phyloP scores from a whole-genome alignment of 2,888 invertebrate genomes.

The Griposia aprilina region DNA sequence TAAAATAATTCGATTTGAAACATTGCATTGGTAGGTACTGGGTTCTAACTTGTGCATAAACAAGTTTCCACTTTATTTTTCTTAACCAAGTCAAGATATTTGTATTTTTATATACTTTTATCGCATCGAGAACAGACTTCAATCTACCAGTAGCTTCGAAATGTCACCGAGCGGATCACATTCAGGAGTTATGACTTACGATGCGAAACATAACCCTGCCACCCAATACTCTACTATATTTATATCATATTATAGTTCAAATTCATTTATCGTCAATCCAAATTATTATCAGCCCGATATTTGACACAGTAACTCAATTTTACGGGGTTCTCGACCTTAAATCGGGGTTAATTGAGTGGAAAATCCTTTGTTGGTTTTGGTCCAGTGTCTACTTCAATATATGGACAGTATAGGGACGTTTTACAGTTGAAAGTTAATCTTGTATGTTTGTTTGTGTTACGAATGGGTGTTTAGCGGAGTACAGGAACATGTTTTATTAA shows the following conservation, averaged over 20 bases:
- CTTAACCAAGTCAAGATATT: slow-evolving; percentile 43
- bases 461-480: slow-evolving; percentile 64
- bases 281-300: slow-evolving; percentile 59
- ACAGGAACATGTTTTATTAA: slow-evolving; percentile 60
- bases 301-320: slow-evolving; percentile 67
- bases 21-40: too few species aligned
- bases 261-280: slow-evolving; percentile 31
- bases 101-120: slow-evolving; percentile 63
- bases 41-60: slow-evolving; percentile 20
- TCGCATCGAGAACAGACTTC: slow-evolving; percentile 62
- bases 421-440: slow-evolving; percentile 67
- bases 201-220: slow-evolving; percentile 32
- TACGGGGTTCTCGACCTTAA: slow-evolving; percentile 68
- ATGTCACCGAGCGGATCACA: slow-evolving; percentile 73
- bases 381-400: slow-evolving; percentile 46
- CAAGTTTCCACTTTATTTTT: slow-evolving; percentile 48
- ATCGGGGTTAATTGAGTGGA: slow-evolving; percentile 68
- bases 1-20: not conserved
- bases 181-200: slow-evolving; percentile 72
- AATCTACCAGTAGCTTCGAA: slow-evolving; percentile 67
- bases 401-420: slow-evolving; percentile 49
- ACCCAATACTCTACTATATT: slow-evolving; percentile 48
- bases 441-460: slow-evolving; percentile 67
- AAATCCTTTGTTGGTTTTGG: slow-evolving; percentile 63
- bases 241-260: slow-evolving; percentile 23